Base-by-base conservation (phyloP, 1,140 invertebrate species). In the Microplitis demolitor region DNA sequence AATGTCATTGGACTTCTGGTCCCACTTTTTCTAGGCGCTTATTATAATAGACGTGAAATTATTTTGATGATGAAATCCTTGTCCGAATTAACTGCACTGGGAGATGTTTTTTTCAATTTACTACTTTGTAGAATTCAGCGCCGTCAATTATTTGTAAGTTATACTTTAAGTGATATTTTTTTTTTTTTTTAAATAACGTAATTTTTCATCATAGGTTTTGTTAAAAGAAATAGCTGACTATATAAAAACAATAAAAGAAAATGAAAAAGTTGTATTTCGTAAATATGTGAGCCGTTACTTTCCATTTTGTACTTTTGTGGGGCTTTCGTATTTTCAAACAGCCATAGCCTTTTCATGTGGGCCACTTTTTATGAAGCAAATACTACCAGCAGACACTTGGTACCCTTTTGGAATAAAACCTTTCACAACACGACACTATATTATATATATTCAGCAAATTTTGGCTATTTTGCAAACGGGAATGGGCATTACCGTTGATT, bases 391-490 rank as follows among this genome's bases (percentile, higher is more conserved):
- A 5, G 77, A 80, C 31, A 75, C 71, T 9, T 78, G 73, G 76
- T 80, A 79, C 71, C 79, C 81, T 9, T 84, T 85, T 76, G 16
- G 77, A 0, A 39, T 62, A 4, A 74, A 82, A 68, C 45, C 75
- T 0, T 5, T 67, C 6, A 50, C 37, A 11, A n/a, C 78, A 13
- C 69, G 66, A 34, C 71, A 56, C 37, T 16, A 77, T 3, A 4
- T 84, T 0, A 34, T 71, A 9, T 84, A 83, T 39, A 3, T 61
- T 6, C 56, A 45, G 1, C 81, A 85, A 31, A 53, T 74, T 2
- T 35, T 82, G 4, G 63, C 58, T 3, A 79, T 82, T 34, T 63
- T 75, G 4, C 78, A 80, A 70, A 69, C 73, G 14, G 78, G 67
- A 8, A 35, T 81, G 3, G 67, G 77, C 34, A 73, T 80, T 14